Conservation (phyloP, 1,140 invertebrate species). For the Brachionus plicatilis region DNA sequence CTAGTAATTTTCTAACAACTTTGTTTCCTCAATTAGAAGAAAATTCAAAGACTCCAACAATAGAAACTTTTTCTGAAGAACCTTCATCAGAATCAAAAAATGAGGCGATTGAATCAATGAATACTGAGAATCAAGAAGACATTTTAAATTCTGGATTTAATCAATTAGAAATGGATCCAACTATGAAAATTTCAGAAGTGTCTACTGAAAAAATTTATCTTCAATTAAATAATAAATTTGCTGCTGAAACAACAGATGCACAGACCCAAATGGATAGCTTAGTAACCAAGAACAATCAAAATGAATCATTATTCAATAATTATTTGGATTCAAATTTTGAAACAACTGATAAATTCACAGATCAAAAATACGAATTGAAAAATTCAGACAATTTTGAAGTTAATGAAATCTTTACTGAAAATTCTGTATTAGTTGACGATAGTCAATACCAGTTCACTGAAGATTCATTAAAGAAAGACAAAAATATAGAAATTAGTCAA, state of each 20-base stretch:
- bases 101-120: background rate
- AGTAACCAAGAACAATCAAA: no score
- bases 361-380: no score
- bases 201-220: background rate
- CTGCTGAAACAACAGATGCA: no score
- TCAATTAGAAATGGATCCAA: background rate
- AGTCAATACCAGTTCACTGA: no score
- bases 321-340: no score
- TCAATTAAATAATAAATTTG: background rate
- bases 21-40: background rate
- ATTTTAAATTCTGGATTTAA: background rate
- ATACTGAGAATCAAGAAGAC: background rate
- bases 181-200: background rate
- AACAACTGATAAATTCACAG: no score
- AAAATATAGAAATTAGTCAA: background rate
- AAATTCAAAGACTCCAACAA: background rate
- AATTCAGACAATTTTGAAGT: no score
- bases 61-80: background rate
- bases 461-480: background rate
- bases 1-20: background rate
- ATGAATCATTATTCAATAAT: no score
- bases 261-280: no score
- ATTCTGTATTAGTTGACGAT: no score
- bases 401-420: no score
- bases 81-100: background rate